phyloP scores from a whole-genome alignment of 2,113 vertebrate species.

The Diadophis punctatus region DNA sequence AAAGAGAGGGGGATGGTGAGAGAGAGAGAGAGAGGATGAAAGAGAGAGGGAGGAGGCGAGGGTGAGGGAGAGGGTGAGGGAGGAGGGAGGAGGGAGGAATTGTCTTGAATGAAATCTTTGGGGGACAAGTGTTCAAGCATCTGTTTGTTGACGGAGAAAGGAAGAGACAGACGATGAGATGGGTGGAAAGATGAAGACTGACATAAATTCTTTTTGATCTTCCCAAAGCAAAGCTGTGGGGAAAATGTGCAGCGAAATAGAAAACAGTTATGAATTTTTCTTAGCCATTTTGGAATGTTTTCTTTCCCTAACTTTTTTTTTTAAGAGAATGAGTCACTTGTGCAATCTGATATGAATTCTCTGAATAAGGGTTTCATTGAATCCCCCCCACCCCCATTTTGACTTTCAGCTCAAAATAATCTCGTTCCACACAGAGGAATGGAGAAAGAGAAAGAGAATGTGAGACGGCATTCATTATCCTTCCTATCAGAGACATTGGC shows the following conservation, averaged over 20 bases:
- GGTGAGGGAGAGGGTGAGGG: too few species aligned
- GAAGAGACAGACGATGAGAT: neutral
- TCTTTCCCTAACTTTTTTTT: neutral
- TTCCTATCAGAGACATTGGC: neutral
- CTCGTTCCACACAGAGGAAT: neutral
- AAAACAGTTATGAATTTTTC: neutral
- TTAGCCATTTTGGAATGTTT: neutral
- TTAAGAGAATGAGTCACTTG: neutral
- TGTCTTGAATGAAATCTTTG: conserved; percentile 8
- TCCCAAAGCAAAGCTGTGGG: neutral
- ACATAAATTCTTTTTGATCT: neutral
- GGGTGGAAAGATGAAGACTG: conserved; percentile 25
- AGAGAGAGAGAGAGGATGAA: too few species aligned
- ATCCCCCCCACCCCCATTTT: neutral
- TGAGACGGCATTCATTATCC: neutral
- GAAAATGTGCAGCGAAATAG: neutral
- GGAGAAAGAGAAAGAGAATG: neutral
- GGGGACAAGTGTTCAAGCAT: neutral
- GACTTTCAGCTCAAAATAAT: neutral
- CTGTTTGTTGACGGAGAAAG: conserved; percentile 10
- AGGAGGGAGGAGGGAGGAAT: rapidly evolving
- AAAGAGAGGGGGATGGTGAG: too few species aligned
- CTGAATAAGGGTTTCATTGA: neutral
- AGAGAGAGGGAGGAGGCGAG: too few species aligned
- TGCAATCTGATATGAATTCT: neutral